phyloP scores from a whole-genome alignment of 2,888 invertebrate genomes.

The Hypomecis punctinalis region DNA sequence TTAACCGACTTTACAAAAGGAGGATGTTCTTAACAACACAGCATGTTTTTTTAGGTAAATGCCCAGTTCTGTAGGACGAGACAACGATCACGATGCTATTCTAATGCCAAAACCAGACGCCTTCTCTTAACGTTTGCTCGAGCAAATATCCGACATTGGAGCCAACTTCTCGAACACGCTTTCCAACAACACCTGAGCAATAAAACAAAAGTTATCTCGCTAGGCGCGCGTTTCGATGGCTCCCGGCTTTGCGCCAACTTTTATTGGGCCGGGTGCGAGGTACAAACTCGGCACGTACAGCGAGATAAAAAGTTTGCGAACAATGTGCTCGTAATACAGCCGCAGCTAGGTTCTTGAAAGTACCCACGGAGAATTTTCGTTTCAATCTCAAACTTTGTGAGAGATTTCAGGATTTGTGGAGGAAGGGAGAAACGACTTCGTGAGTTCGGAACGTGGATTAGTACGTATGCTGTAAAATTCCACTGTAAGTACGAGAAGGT shows the following conservation, averaged over 20 bases:
- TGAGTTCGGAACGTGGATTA: slow-evolving; percentile 11
- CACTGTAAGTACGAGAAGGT: too few relatives aligned
- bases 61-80: too few relatives aligned
- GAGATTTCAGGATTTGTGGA: slow-evolving; percentile 25
- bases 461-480: neutral
- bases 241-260: slow-evolving; percentile 26
- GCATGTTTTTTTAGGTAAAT: too few relatives aligned
- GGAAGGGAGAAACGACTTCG: slow-evolving; percentile 11
- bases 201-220: slow-evolving; percentile 32
- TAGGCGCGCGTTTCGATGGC: slow-evolving; percentile 21
- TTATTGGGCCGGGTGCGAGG: slow-evolving; percentile 31
- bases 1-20: too few relatives aligned
- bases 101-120: slow-evolving; percentile 93
- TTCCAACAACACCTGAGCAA: slow-evolving; percentile 90
- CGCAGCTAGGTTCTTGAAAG: slow-evolving; percentile 29
- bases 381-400: slow-evolving; percentile 31
- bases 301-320: slow-evolving; percentile 35
- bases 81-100: slow-evolving; percentile 93
- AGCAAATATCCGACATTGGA: slow-evolving; percentile 95
- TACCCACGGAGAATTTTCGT: slow-evolving; percentile 26
- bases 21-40: too few relatives aligned
- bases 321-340: slow-evolving; percentile 37
- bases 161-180: slow-evolving; percentile 97
- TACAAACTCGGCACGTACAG: slow-evolving; percentile 33
- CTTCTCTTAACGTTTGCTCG: slow-evolving; percentile 96